These are phyloP conservation scores for Rhincodon typus DNA, from an alignment of 2,797 vertebrate genomes.

Conservation along the genomic window DNA sequence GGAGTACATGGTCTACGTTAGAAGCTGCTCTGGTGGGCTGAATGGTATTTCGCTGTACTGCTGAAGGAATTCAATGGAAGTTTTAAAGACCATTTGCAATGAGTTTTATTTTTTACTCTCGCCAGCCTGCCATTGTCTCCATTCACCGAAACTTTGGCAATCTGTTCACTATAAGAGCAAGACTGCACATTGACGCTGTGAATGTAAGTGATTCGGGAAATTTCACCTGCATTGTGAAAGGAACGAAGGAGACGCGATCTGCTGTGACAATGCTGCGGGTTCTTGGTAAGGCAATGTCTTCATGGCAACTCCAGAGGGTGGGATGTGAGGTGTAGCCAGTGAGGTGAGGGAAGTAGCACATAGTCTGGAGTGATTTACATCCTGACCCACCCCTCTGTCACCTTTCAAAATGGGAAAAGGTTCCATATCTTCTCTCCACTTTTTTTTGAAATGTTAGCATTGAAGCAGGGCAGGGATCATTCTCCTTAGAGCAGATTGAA, in stretches of 20 bases:
- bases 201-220: neutral
- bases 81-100: neutral
- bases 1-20: neutral
- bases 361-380: too few relatives aligned
- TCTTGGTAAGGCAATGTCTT: neutral
- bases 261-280: neutral
- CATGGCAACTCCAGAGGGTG: neutral
- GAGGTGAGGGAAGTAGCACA: neutral
- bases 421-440: neutral
- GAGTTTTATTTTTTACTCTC: neutral
- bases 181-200: neutral
- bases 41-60: neutral
- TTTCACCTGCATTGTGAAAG: neutral
- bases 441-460: neutral
- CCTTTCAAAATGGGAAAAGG: neutral
- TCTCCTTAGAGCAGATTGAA: neutral
- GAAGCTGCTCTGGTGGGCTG: neutral
- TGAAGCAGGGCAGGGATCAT: neutral
- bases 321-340: neutral
- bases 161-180: rapidly evolving
- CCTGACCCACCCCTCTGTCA: neutral
- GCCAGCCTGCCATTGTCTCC: neutral
- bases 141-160: rapidly evolving
- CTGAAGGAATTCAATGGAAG: neutral
- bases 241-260: rapidly evolving